Base-by-base conservation (phyloP, 2,888 invertebrate genomes). In the Cephus runcator region DNA sequence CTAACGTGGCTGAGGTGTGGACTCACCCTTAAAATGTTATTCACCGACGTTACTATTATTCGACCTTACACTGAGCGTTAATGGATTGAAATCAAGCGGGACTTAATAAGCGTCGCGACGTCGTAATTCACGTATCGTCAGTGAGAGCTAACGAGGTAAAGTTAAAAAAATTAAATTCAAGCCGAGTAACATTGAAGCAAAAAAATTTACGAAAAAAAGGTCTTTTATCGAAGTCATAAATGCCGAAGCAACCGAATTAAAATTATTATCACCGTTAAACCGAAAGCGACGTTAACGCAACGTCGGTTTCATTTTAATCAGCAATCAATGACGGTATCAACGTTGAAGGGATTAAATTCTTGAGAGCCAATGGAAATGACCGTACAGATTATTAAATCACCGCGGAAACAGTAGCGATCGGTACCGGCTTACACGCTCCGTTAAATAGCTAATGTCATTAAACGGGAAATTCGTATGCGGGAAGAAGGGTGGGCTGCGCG, bases 341-440 rank as follows among this genome's bases (percentile, higher is more conserved):
- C 40, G 40, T 56, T 56, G 23, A 56, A 23, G 23, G 23, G 40
- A 56, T 56, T 56, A 23, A 56, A 9, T 56, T 56, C 15, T 23
- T 56, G 23, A 56, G 40, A 15, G 23, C 40, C 40, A 56, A 56
- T 23, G 23, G 23, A 23, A 56, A 56, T 1, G 40, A 56, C 78
- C 75, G 33, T 73, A 36, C 69, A 71, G 69, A 79, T 78, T 77
- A 77, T 77, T 69, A 75, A 77, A 75, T 77, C 77, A 75, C 31
- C 56, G 34, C 69, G 56, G 75, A 69, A 77, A 69, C 74, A 75
- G 75, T 75, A 56, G 36, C 69, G 77, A 77, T 77, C 30, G 77
- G 75, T 69, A 77, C 34, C 77, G 69, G 77, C 75, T 77, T 77
- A 69, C 77, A 36, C 68, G 77, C 73, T 77, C 73, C 74, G 77